Evolutionary conservation across 2,888 invertebrate genomes (phyloP).

Genomic region (Cenopis cana): DNA sequence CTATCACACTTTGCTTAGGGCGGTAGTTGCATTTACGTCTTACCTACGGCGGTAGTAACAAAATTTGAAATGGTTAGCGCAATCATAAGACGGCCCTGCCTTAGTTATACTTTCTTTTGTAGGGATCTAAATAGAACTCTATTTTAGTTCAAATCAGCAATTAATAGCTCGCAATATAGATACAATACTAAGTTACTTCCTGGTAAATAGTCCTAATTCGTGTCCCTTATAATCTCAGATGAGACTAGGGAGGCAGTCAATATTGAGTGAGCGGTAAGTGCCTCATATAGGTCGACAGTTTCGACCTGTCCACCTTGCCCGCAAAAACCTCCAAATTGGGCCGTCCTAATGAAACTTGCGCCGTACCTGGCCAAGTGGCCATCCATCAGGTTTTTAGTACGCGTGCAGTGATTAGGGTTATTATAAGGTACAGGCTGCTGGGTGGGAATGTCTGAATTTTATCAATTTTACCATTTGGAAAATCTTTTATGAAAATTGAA

Average conservation of each 20-base stretch:
- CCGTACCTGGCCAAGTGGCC: conserved; percentile 27
- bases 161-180: background rate
- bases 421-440: background rate
- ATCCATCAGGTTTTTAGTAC: conserved; percentile 41
- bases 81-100: too few species aligned
- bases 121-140: too few species aligned
- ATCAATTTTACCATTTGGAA: background rate
- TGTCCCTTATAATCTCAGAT: background rate
- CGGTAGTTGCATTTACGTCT: too few species aligned
- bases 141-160: background rate
- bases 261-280: conserved; percentile 14
- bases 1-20: too few species aligned
- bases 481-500: background rate
- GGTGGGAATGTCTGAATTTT: background rate
- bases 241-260: conserved; percentile 10
- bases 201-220: background rate
- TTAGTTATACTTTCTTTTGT: too few species aligned
- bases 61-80: too few species aligned
- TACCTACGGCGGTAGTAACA: too few species aligned
- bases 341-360: conserved; percentile 24
- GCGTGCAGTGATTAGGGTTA: conserved; percentile 4
- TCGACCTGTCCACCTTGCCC: conserved; percentile 5
- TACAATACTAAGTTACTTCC: background rate
- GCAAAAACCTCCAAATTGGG: conserved; percentile 33
- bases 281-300: conserved; percentile 21